These are phyloP conservation scores for Datnioides undecimradiatus DNA, from an alignment of 2,113 vertebrate species.

Conservation along the genomic window DNA sequence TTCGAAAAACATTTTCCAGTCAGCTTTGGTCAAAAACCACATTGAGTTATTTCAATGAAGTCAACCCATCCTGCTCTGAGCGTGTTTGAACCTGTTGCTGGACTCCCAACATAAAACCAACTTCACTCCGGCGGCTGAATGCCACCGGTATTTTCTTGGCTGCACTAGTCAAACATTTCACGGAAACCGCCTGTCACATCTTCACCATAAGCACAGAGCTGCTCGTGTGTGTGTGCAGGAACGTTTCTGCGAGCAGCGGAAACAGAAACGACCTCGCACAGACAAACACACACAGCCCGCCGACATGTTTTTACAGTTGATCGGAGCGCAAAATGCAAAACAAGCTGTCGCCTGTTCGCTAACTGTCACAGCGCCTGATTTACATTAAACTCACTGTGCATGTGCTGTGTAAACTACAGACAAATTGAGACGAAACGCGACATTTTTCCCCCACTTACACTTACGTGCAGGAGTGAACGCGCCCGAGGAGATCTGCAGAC, in stretches of 20 bases:
- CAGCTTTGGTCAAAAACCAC: too few relatives aligned
- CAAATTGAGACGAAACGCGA: not conserved
- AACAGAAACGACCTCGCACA: not conserved
- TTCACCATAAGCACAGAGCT: not conserved
- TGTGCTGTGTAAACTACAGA: not conserved
- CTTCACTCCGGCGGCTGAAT: not conserved
- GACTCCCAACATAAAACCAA: not conserved
- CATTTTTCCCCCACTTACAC: constrained; percentile 59
- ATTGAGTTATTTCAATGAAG: too few relatives aligned
- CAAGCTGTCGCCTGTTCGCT: not conserved
- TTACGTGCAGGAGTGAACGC: not conserved
- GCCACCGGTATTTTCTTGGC: too few relatives aligned
- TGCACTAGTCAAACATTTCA: too few relatives aligned
- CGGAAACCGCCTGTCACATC: too few relatives aligned
- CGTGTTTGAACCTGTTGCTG: not conserved
- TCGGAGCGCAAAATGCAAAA: not conserved
- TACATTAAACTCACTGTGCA: not conserved
- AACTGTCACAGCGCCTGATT: not conserved
- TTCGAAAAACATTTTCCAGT: too few relatives aligned
- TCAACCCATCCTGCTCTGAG: not conserved
- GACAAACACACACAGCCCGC: not conserved
- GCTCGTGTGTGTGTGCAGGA: not conserved
- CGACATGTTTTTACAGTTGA: not conserved
- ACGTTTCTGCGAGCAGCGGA: not conserved
- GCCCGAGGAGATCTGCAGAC: not conserved